Conservation (phyloP, 2,888 invertebrate genomes). For the Melanostoma mellinum region DNA sequence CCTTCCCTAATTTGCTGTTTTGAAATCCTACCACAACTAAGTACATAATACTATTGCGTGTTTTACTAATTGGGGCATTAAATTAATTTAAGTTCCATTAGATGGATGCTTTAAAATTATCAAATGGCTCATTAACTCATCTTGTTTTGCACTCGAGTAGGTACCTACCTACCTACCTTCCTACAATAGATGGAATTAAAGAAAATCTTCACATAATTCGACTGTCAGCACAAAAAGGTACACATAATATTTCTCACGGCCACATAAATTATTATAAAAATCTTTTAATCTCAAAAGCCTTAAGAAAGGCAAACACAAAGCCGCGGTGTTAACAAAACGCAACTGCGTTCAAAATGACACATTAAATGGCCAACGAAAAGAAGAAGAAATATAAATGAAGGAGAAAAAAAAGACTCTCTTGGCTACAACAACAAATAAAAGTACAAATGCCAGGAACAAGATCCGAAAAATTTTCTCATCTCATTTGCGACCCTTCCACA, state of each 20-base stretch:
- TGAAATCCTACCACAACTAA: too few species aligned
- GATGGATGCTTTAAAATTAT: conserved; percentile 10
- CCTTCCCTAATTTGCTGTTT: too few species aligned
- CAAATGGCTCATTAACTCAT: conserved; percentile 56
- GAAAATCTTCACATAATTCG: conserved; percentile 58
- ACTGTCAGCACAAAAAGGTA: conserved; percentile 53
- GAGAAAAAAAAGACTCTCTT: conserved; percentile 30
- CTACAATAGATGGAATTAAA: conserved; percentile 38
- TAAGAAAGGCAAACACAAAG: conserved; percentile 52
- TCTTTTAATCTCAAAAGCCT: conserved; percentile 45
- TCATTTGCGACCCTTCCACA: conserved; percentile 33
- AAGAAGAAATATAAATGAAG: conserved; percentile 35
- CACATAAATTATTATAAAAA: conserved; percentile 52
- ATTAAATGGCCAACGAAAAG: conserved; percentile 49
- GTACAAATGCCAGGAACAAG: conserved; percentile 61
- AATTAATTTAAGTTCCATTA: not conserved
- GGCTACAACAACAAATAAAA: conserved; percentile 64
- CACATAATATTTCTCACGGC: conserved; percentile 54
- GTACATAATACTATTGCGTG: too few species aligned
- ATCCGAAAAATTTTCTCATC: conserved; percentile 66
- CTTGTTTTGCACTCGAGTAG: conserved; percentile 6
- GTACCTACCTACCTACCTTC: not conserved
- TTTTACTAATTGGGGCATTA: conserved; percentile 4
- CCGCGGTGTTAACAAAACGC: conserved; percentile 58
- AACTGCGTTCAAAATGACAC: conserved; percentile 66